phyloP scores from a whole-genome alignment of 2,888 invertebrate genomes.

The Himalopsyche japonica region DNA sequence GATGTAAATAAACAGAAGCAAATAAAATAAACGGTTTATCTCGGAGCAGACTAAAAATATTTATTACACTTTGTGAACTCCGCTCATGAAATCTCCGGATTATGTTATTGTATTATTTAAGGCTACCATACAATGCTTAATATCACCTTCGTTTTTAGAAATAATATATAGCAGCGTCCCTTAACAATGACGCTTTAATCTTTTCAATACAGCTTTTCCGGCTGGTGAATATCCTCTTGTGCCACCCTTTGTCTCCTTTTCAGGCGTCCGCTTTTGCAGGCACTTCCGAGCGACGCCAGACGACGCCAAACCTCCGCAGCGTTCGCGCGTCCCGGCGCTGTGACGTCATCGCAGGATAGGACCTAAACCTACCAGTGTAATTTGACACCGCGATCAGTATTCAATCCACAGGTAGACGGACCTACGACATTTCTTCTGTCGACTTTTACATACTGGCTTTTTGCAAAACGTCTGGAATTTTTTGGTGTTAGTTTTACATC shows the following conservation, averaged over 20 bases:
- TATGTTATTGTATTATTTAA: conserved; percentile 1
- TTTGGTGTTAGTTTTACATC: background rate
- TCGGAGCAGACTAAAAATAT: background rate
- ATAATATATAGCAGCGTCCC: background rate
- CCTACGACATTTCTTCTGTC: background rate
- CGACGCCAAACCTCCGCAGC: conserved; percentile 11
- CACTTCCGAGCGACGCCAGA: conserved; percentile 18
- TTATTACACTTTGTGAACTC: background rate
- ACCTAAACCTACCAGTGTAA: background rate
- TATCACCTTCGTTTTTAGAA: background rate
- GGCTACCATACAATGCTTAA: background rate
- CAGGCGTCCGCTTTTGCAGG: conserved; percentile 3
- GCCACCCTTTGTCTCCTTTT: background rate
- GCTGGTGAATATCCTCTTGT: conserved; percentile 1
- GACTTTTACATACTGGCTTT: background rate
- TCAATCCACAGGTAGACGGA: conserved; percentile 14
- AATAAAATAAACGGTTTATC: background rate
- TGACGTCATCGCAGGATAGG: conserved; percentile 10
- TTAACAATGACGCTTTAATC: conserved; percentile 1
- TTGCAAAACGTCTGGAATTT: background rate
- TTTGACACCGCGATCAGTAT: background rate
- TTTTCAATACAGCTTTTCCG: background rate
- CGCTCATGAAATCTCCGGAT: background rate
- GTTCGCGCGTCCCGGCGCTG: conserved; percentile 14
- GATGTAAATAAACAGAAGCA: background rate